phyloP scores from a whole-genome alignment of 2,797 vertebrate species.

The Threskiornis aethiopicus region DNA sequence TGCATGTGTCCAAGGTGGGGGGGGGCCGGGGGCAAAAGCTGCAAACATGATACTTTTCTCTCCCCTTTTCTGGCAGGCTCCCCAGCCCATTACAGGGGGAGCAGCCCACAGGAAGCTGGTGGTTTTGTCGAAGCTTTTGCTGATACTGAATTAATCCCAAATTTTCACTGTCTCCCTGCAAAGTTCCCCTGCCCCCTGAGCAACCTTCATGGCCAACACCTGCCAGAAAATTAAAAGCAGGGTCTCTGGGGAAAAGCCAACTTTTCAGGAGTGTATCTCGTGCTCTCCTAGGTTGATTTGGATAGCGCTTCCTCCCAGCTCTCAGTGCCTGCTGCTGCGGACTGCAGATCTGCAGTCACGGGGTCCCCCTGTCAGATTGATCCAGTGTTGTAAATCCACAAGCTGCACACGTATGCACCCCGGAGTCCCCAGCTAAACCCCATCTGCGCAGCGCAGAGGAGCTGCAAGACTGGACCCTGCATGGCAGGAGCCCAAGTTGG shows the following conservation, averaged over 20 bases:
- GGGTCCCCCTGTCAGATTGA: not conserved
- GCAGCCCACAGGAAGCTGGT: not conserved
- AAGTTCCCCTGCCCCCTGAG: not conserved
- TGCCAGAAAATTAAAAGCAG: not conserved
- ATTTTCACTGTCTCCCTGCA: not conserved
- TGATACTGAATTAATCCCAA: not conserved
- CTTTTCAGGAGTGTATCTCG: accelerated
- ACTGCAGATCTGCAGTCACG: not conserved
- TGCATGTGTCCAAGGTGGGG: not conserved
- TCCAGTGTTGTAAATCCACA: not conserved
- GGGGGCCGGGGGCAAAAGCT: not conserved
- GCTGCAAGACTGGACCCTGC: not conserved
- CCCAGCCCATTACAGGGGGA: not conserved
- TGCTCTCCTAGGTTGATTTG: not conserved
- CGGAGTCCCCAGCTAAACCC: not conserved
- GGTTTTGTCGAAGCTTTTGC: not conserved
- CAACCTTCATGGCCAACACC: not conserved
- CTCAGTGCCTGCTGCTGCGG: not conserved
- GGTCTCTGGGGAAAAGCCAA: not conserved
- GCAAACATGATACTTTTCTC: not conserved
- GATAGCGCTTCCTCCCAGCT: not conserved
- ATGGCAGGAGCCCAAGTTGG: not conserved
- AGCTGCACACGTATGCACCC: not conserved
- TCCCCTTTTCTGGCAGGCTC: not conserved
- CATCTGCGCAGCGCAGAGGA: not conserved